These are phyloP conservation scores for Cepaea nemoralis DNA, from an alignment of 1,140 invertebrate genomes.

Conservation along the genomic window DNA sequence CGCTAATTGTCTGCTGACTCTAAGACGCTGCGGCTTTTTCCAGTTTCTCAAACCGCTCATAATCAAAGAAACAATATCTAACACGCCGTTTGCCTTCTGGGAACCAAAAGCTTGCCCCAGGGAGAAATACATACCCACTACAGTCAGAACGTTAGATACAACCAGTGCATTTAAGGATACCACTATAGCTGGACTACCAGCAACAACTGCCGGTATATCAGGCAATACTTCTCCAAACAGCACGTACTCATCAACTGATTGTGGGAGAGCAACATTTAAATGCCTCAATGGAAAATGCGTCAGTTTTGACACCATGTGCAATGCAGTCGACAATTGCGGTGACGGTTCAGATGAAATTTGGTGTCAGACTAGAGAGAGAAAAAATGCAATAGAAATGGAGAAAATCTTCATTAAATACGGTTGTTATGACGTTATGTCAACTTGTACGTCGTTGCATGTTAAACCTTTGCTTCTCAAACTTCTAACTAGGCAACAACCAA, in stretches of 20 bases:
- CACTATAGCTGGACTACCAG: not conserved
- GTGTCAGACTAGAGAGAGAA: not conserved
- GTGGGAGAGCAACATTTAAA: conserved; percentile 24
- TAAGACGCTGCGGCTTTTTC: not conserved
- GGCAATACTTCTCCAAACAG: not conserved
- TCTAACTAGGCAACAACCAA: not conserved
- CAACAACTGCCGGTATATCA: not conserved
- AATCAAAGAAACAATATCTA: not conserved
- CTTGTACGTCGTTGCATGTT: not conserved
- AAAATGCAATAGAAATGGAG: not conserved
- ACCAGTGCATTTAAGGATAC: conserved; percentile 14
- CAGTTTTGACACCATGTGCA: not conserved
- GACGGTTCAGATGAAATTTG: not conserved
- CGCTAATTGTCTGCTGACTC: not conserved
- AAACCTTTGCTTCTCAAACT: not conserved
- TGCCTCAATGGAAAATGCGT: not conserved
- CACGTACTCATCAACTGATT: not conserved
- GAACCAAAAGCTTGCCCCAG: not conserved
- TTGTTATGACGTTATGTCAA: not conserved
- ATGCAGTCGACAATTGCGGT: not conserved
- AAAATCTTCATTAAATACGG: not conserved
- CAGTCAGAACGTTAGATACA: not conserved
- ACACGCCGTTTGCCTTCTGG: not conserved
- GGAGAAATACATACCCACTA: not conserved
- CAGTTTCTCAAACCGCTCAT: not conserved